Evolutionary conservation across 1,140 invertebrate genomes (phyloP).

Genomic region (Cyrtorhinus lividipennis): DNA sequence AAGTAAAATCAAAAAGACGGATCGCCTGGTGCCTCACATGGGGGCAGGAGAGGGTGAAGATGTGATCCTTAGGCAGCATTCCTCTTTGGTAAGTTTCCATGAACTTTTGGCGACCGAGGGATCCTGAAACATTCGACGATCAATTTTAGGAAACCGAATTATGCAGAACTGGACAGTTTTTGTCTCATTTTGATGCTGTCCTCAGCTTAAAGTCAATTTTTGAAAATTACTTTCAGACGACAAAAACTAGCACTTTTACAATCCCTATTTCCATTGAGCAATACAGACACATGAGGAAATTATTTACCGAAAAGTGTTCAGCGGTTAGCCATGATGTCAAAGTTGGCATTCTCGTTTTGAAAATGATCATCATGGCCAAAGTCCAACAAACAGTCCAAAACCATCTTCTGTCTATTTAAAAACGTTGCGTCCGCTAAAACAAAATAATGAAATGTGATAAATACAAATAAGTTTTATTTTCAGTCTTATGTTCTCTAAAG

Average conservation of each 20-base stretch:
- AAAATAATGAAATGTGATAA: background rate
- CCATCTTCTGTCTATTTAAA: slow-evolving; percentile 14
- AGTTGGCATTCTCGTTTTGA: slow-evolving; percentile 12
- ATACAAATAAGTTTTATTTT: background rate
- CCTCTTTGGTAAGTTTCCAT: slow-evolving; percentile 37
- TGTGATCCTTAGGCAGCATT: slow-evolving; percentile 38
- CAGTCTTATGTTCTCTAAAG: background rate
- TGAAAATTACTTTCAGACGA: background rate
- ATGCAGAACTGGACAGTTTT: background rate
- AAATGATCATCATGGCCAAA: slow-evolving; percentile 11
- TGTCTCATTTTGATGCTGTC: background rate
- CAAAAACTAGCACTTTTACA: background rate
- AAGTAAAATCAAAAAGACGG: slow-evolving; percentile 50
- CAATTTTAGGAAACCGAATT: background rate
- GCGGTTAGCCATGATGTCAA: slow-evolving; percentile 11
- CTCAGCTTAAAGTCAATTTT: background rate
- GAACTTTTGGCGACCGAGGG: slow-evolving; percentile 42
- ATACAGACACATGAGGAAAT: background rate
- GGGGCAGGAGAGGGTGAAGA: slow-evolving; percentile 45
- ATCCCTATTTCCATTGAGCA: background rate
- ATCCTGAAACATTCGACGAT: slow-evolving; percentile 30
- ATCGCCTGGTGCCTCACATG: slow-evolving; percentile 44
- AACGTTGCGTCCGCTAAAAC: slow-evolving; percentile 11
- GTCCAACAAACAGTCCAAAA: slow-evolving; percentile 11
- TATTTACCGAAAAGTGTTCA: slow-evolving; percentile 14